A percentile compares a stretch with the other conserved stretches of the same genome.
Conservation (phyloP, 1,140 invertebrate genomes). For the Drosophila asahinai region DNA sequence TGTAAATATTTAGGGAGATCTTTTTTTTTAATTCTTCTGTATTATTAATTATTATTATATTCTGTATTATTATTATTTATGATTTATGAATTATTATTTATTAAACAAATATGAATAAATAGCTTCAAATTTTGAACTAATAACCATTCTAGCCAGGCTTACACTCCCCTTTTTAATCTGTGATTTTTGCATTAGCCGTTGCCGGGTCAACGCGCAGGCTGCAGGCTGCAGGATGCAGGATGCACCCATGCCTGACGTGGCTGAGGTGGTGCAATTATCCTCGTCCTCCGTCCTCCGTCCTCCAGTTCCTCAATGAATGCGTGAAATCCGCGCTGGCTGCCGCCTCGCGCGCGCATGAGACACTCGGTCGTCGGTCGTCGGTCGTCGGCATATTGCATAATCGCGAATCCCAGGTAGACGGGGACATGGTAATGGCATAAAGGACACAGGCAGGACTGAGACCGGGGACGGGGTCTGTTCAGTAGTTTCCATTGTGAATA, state of each 20-base stretch:
- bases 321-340: constrained; percentile 55
- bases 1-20: background rate
- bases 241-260: background rate
- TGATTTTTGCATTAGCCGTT: background rate
- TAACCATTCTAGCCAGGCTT: too few relatives aligned
- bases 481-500: constrained; percentile 39
- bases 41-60: too few relatives aligned
- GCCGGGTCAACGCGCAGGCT: constrained; percentile 7
- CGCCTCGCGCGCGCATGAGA: constrained; percentile 9
- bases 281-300: constrained; percentile 50
- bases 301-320: constrained; percentile 72
- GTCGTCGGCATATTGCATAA: constrained; percentile 49
- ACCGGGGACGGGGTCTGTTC: background rate
- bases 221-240: constrained; percentile 1
- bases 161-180: too few relatives aligned
- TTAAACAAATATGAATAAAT: too few relatives aligned
- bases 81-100: too few relatives aligned
- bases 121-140: too few relatives aligned
- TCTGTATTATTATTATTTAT: too few relatives aligned
- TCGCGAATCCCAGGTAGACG: constrained; percentile 38
- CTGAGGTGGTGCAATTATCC: constrained; percentile 69
- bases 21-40: background rate
- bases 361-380: constrained; percentile 20
- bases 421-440: constrained; percentile 12
- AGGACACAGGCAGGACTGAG: constrained; percentile 18